A percentile compares a stretch with the other conserved stretches of the same genome.
These are phyloP conservation scores for Brachionus asplanchnoidis DNA, from an alignment of 1,140 invertebrate species.

Conservation along the genomic window DNA sequence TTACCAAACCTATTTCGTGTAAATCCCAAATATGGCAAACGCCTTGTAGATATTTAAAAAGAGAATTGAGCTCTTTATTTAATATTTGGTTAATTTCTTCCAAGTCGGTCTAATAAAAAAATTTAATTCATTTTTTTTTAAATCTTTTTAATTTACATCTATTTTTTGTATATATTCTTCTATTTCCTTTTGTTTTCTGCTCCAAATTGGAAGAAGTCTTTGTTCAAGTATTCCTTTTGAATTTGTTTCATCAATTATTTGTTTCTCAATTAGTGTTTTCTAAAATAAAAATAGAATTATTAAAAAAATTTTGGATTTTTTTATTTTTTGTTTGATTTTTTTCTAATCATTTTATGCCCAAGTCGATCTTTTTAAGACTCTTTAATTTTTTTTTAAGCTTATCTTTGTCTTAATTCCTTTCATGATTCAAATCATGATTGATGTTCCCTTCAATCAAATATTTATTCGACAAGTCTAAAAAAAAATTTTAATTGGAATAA, in stretches of 20 bases:
- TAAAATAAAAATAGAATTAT: not conserved
- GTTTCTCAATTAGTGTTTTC: conserved; percentile 22
- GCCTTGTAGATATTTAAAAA: conserved; percentile 55
- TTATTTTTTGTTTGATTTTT: too few species aligned
- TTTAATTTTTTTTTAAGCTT: too few species aligned
- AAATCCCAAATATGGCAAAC: conserved; percentile 56
- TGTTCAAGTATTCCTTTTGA: conserved; percentile 30
- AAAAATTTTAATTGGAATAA: too few species aligned
- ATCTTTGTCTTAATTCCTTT: too few species aligned
- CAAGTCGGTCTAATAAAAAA: conserved; percentile 47
- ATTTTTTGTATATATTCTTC: conserved; percentile 36
- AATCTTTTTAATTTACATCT: not conserved
- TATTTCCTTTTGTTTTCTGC: conserved; percentile 36
- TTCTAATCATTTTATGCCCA: too few species aligned
- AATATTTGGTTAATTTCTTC: conserved; percentile 49
- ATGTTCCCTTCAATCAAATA: too few species aligned
- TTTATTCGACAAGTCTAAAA: too few species aligned
- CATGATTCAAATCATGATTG: too few species aligned
- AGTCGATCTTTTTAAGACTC: too few species aligned
- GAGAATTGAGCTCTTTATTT: conserved; percentile 47
- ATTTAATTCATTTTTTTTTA: not conserved
- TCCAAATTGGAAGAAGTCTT: conserved; percentile 32
- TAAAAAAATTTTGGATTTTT: not conserved
- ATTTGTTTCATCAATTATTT: conserved; percentile 23
- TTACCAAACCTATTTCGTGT: conserved; percentile 54